A percentile compares a stretch with the other conserved stretches of the same genome.
Conservation (phyloP, 2,797 vertebrate genomes). For the Euphonia xanthogaster region DNA sequence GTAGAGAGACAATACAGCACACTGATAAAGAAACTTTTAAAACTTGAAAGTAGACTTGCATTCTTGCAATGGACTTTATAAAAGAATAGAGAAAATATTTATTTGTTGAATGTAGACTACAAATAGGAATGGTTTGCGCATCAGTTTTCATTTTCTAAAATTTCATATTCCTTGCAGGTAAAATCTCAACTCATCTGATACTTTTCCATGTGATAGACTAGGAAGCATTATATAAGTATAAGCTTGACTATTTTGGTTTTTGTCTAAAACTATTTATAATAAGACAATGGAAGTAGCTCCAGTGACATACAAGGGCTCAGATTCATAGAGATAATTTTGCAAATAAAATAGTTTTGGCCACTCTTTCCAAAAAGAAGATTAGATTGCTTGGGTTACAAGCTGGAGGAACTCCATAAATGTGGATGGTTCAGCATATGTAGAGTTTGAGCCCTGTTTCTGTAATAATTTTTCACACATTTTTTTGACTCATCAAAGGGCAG, state of each 20-base stretch:
- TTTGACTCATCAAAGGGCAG: constrained; percentile 5
- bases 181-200: neutral
- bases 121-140: neutral
- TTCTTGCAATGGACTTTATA: neutral
- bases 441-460: neutral
- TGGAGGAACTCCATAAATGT: neutral
- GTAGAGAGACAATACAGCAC: rapidly evolving
- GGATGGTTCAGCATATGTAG: neutral
- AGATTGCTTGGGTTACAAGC: neutral
- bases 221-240: neutral
- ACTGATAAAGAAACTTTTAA: neutral
- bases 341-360: neutral
- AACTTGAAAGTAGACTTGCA: neutral
- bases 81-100: neutral
- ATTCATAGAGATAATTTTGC: neutral
- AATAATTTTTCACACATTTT: constrained; percentile 41
- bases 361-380: neutral
- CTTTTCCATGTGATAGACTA: neutral
- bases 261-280: neutral
- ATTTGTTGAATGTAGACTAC: neutral
- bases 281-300: neutral
- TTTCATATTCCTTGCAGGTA: neutral
- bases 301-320: neutral
- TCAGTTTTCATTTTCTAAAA: neutral
- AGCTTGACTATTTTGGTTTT: neutral